Percentiles rank a stretch among this genome's conserved stretches.
Evolutionary conservation across 1,140 invertebrate species (phyloP).

Genomic region (Tetranychus cinnabarinus): DNA sequence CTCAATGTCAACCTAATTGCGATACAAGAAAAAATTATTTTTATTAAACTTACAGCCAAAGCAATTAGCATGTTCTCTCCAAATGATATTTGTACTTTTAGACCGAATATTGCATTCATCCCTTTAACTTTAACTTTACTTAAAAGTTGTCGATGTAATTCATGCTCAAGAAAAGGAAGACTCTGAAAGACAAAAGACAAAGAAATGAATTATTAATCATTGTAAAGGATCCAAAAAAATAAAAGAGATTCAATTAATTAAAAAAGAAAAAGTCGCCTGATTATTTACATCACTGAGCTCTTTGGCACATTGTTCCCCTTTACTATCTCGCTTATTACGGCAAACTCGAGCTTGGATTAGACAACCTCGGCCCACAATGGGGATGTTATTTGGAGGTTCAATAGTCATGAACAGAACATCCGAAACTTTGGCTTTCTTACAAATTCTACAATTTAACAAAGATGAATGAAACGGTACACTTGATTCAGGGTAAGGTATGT

Average conservation of each 20-base stretch:
- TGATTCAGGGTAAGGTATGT: slow-evolving; percentile 48
- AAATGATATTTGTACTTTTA: slow-evolving; percentile 57
- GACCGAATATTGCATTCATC: slow-evolving; percentile 73
- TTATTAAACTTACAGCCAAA: slow-evolving; percentile 32
- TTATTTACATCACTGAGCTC: slow-evolving; percentile 47
- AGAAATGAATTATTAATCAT: background rate
- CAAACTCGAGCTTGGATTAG: slow-evolving; percentile 36
- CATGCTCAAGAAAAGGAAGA: slow-evolving; percentile 83
- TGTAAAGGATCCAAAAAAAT: background rate
- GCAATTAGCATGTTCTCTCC: slow-evolving; percentile 66
- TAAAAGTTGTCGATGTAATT: slow-evolving; percentile 66
- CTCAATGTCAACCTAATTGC: too few relatives aligned
- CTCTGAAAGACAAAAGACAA: slow-evolving; percentile 11
- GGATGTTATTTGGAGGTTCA: slow-evolving; percentile 48
- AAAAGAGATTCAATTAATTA: background rate
- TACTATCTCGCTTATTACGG: slow-evolving; percentile 46
- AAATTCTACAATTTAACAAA: slow-evolving; percentile 37
- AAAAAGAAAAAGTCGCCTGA: background rate
- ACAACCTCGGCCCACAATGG: slow-evolving; percentile 44
- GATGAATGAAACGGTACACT: slow-evolving; percentile 43
- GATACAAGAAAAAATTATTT: background rate
- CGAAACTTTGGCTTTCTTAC: slow-evolving; percentile 58
- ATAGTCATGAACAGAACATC: slow-evolving; percentile 72
- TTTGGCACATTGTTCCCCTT: slow-evolving; percentile 65
- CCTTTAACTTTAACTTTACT: slow-evolving; percentile 72